Evolutionary conservation across 2,888 invertebrate genomes (phyloP).

Genomic region (Philopedon plagiatum): DNA sequence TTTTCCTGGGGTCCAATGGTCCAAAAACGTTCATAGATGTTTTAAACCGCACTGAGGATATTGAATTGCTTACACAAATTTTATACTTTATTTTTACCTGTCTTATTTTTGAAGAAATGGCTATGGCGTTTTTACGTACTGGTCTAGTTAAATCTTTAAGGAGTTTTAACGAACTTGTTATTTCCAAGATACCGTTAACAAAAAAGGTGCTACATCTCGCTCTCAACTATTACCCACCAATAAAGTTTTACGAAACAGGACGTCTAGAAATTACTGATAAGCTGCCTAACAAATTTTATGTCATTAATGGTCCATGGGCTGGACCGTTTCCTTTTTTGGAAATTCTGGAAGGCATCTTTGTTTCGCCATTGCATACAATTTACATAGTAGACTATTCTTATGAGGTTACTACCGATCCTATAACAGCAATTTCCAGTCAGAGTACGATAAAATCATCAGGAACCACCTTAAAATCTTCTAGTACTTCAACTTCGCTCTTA

Average conservation of each 20-base stretch:
- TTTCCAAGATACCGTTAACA: constrained; percentile 54
- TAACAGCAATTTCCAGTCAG: constrained; percentile 7
- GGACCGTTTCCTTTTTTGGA: constrained; percentile 63
- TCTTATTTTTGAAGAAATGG: constrained; percentile 57
- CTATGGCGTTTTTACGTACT: constrained; percentile 54
- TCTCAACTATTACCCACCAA: constrained; percentile 59
- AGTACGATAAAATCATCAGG: neutral
- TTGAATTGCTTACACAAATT: constrained; percentile 55
- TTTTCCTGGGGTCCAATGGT: constrained; percentile 55
- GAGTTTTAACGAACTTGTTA: constrained; percentile 47
- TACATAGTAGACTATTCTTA: constrained; percentile 63
- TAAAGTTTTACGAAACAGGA: constrained; percentile 61
- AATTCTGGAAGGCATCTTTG: constrained; percentile 57
- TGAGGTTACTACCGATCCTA: constrained; percentile 42
- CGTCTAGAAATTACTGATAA: constrained; percentile 60
- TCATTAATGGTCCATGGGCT: constrained; percentile 58
- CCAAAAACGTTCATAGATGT: constrained; percentile 53
- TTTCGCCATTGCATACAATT: constrained; percentile 59
- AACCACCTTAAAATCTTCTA: neutral
- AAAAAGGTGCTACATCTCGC: constrained; percentile 55
- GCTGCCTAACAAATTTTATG: constrained; percentile 60
- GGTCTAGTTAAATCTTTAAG: constrained; percentile 54
- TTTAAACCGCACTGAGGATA: constrained; percentile 48
- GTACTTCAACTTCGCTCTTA: neutral
- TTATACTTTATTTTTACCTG: constrained; percentile 59